Evolutionary conservation across 1,140 invertebrate species (phyloP), one percentile per base, ranked within the genome.

Genomic region (Drosophila pseudoananassae): DNA sequence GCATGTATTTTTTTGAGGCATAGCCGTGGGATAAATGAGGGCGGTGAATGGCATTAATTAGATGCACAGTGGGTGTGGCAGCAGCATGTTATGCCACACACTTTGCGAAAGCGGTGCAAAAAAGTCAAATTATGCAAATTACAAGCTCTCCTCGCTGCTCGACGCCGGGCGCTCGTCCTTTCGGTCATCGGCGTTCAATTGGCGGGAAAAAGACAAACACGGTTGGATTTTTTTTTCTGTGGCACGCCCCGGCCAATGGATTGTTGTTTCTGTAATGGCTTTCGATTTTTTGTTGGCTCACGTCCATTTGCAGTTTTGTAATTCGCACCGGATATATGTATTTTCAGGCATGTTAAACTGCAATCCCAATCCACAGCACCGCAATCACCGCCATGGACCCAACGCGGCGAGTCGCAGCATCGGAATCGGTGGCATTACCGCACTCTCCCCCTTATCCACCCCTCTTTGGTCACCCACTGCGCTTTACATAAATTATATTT

Each of bases 401-500:
- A 40, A 40, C 60, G 36, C 36, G 23, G 25, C 47, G 49, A 52
- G 49, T 14, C 6, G 61, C 47, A 65, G 15, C 49, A 27, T 7
- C 59, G 40, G 29, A 43, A 29, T 20, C 58, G 10, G 46, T n/a
- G n/a, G 36, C 38, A 6, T 2, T 8, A 17, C 40, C 40, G 5
- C 27, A 31, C 9, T 29, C 50, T 15, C 15, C 9, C 33, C 27
- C 36, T 4, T 59, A 25, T 49, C 47, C 65, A 60, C 58, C 58
- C 81, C 76, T 58, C 71, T 60, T 58, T n/a, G 72, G 72, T 87
- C 74, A 81, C 83, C 84, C 83, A 70, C 82, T 84, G 81, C 84
- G 83, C 78, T 88, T 88, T 88, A 88, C 83, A 88, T 88, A 88
- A 88, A 88, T 88, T 88, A 88, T 88, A 88, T 88, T 88, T 88